These are phyloP conservation scores for Halyomorpha halys DNA, from an alignment of 1,140 invertebrate species.

Conservation along the genomic window DNA sequence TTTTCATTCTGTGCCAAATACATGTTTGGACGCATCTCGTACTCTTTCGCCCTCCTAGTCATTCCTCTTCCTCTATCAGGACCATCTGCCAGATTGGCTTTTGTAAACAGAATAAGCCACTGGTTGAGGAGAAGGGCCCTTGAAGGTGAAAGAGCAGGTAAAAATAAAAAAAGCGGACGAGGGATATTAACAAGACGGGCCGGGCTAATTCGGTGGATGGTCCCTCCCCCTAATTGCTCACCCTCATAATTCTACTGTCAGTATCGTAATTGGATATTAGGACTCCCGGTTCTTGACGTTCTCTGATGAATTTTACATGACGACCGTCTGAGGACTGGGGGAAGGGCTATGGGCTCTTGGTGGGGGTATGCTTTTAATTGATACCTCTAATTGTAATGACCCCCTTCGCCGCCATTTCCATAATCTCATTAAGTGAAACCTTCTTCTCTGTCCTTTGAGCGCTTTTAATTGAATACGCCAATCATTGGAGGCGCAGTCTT, in stretches of 20 bases:
- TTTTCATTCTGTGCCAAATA: too few relatives aligned
- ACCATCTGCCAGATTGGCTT: too few relatives aligned
- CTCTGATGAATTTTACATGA: conserved; percentile 29
- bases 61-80: too few relatives aligned
- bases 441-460: background rate
- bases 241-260: conserved; percentile 30
- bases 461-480: conserved; percentile 25
- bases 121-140: background rate
- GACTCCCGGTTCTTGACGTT: conserved; percentile 17
- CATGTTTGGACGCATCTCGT: too few relatives aligned
- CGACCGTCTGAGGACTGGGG: background rate
- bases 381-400: conserved; percentile 22
- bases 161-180: conserved; percentile 8
- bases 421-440: conserved; percentile 26
- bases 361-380: background rate
- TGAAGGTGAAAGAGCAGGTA: conserved; percentile 11
- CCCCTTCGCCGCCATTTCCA: conserved; percentile 17
- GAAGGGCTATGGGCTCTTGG: background rate
- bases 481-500: conserved; percentile 17
- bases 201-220: conserved; percentile 21
- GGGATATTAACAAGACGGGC: conserved; percentile 15
- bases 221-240: conserved; percentile 24
- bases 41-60: too few relatives aligned
- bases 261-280: conserved; percentile 30
- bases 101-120: too few relatives aligned